Conservation (phyloP, 1,140 invertebrate genomes). For the Bombus huntii region DNA sequence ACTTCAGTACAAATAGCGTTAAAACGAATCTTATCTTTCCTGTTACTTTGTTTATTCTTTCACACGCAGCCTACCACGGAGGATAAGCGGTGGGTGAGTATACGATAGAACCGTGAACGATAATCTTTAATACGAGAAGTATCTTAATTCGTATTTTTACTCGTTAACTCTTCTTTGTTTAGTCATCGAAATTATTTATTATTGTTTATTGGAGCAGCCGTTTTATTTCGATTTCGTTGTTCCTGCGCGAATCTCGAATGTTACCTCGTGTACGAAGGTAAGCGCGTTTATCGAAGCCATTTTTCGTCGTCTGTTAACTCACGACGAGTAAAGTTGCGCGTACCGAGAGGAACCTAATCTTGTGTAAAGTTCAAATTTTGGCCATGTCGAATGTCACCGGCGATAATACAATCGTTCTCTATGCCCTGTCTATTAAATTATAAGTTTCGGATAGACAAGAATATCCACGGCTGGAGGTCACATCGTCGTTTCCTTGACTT, state of each 20-base stretch:
- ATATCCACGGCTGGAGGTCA: constrained; percentile 7
- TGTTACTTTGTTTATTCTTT: constrained; percentile 35
- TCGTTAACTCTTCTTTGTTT: neutral
- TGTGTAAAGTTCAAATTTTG: constrained; percentile 1
- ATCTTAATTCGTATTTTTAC: neutral
- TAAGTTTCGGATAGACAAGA: neutral
- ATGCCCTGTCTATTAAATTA: neutral
- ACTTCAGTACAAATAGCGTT: neutral
- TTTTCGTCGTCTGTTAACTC: neutral
- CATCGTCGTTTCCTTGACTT: neutral
- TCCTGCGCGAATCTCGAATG: neutral
- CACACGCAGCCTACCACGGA: constrained; percentile 58
- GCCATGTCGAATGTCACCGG: neutral
- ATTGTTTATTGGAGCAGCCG: no score
- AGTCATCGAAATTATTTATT: no score
- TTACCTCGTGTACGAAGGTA: neutral
- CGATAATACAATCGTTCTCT: constrained; percentile 4
- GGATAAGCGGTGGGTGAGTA: constrained; percentile 73
- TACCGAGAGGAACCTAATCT: constrained; percentile 13
- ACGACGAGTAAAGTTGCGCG: no score
- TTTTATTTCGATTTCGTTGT: neutral
- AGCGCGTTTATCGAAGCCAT: neutral
- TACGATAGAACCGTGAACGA: neutral
- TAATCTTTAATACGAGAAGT: neutral
- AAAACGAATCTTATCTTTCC: constrained; percentile 18